A percentile compares a stretch with the other conserved stretches of the same genome.
Evolutionary conservation across 2,113 vertebrate species (phyloP).

Genomic region (Atrichornis clamosus): DNA sequence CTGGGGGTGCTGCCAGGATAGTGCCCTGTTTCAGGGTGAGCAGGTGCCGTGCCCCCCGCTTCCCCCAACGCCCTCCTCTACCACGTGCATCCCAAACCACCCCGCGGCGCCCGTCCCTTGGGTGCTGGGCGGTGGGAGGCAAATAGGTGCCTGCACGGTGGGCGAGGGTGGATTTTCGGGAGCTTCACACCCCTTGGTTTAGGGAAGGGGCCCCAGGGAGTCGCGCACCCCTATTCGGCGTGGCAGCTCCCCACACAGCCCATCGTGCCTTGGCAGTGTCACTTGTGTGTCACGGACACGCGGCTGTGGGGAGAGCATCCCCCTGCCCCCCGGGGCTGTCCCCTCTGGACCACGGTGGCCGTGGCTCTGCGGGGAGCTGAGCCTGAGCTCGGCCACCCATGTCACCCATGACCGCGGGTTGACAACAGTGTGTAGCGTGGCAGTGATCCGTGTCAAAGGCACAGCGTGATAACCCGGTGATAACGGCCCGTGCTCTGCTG

Average conservation of each 20-base stretch:
- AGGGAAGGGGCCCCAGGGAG: background rate
- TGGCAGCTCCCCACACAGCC: accelerated
- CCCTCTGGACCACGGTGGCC: accelerated
- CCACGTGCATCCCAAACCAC: accelerated
- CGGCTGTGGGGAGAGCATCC: accelerated
- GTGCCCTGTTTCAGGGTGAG: background rate
- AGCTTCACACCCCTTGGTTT: background rate
- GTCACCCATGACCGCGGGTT: accelerated
- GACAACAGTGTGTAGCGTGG: accelerated
- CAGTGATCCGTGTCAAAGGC: background rate
- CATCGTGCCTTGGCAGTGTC: accelerated
- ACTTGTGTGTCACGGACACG: accelerated
- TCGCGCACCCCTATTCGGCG: accelerated
- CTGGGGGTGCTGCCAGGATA: background rate
- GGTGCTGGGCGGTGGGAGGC: background rate
- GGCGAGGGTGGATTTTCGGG: background rate
- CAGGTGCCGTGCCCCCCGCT: background rate
- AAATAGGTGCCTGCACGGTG: background rate
- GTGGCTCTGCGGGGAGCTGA: background rate
- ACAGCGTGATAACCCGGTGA: accelerated
- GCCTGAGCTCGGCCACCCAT: background rate
- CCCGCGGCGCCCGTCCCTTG: background rate
- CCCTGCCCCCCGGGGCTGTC: accelerated
- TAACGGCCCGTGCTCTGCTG: background rate
- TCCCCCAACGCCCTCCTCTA: accelerated